phyloP scores from a whole-genome alignment of 2,113 vertebrate genomes.

The Donacobius atricapilla region DNA sequence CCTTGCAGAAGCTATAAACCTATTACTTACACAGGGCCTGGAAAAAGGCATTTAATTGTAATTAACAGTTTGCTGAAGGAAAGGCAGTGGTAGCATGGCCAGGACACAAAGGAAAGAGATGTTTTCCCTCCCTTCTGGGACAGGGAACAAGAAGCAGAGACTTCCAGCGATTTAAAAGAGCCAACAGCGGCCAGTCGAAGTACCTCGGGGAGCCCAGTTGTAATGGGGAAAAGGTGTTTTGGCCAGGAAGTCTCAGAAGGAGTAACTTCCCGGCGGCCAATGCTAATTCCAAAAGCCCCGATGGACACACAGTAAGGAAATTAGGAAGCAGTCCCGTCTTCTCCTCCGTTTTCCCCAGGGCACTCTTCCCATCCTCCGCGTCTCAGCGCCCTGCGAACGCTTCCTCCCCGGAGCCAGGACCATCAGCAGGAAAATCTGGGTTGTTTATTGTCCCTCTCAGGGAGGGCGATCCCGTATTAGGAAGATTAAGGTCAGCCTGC shows the following conservation, averaged over 20 bases:
- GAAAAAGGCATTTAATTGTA: background rate
- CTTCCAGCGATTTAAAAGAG: background rate
- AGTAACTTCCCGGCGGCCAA: background rate
- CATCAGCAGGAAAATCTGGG: background rate
- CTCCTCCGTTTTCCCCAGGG: background rate
- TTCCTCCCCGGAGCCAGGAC: background rate
- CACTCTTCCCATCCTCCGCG: background rate
- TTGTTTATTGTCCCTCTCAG: background rate
- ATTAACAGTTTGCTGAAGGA: background rate
- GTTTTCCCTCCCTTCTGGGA: background rate
- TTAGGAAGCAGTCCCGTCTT: background rate
- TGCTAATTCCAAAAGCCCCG: background rate
- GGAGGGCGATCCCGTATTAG: conserved; percentile 2
- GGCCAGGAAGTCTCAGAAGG: background rate
- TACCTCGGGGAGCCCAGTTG: rapidly evolving
- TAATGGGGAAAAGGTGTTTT: background rate
- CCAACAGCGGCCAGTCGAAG: rapidly evolving
- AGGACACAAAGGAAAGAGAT: background rate
- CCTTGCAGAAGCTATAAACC: background rate
- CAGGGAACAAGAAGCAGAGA: background rate
- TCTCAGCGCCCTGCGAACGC: rapidly evolving
- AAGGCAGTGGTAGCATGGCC: background rate
- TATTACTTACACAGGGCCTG: background rate
- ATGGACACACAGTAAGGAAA: background rate
- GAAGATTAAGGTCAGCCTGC: conserved; percentile 40